A percentile compares a stretch with the other conserved stretches of the same genome.
Conservation (phyloP, 2,113 vertebrate genomes). For the Pterophyllum scalare region DNA sequence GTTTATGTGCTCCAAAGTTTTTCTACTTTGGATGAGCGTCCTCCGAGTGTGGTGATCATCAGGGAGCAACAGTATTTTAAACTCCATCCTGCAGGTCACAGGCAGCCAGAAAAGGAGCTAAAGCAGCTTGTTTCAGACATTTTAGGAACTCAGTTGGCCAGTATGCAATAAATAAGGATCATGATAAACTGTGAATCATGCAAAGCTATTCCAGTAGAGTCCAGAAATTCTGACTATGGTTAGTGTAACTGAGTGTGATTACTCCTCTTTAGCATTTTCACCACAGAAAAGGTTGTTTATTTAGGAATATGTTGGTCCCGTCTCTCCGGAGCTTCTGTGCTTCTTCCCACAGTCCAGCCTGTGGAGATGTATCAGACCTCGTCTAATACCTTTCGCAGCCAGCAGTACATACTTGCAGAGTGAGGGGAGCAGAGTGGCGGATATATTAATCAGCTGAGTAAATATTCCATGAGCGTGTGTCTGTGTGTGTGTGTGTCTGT, state of each 20-base stretch:
- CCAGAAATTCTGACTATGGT: not conserved
- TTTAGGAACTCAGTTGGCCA: not conserved
- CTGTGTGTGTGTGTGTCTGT: conserved; percentile 18
- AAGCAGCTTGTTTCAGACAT: not conserved
- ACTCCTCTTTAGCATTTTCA: conserved; percentile 27
- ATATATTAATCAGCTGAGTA: conserved; percentile 85
- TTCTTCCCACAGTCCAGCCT: conserved; percentile 71
- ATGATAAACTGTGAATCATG: too few relatives aligned
- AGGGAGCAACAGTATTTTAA: too few relatives aligned
- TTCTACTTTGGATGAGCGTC: too few relatives aligned
- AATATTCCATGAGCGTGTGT: conserved; percentile 74
- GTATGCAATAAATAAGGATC: too few relatives aligned
- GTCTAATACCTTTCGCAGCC: conserved; percentile 81
- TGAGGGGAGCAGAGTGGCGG: conserved; percentile 77
- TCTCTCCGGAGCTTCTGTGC: conserved; percentile 44
- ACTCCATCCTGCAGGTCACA: too few relatives aligned
- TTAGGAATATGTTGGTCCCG: conserved; percentile 33
- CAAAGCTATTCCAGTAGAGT: too few relatives aligned
- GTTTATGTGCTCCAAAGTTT: not conserved
- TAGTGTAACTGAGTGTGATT: not conserved
- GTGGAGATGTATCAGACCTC: conserved; percentile 73
- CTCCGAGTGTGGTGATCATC: too few relatives aligned
- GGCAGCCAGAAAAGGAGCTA: not conserved
- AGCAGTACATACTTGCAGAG: conserved; percentile 80
- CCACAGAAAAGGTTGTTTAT: conserved; percentile 9